Conservation (phyloP, 1,140 invertebrate genomes). For the Aphis craccivora region DNA sequence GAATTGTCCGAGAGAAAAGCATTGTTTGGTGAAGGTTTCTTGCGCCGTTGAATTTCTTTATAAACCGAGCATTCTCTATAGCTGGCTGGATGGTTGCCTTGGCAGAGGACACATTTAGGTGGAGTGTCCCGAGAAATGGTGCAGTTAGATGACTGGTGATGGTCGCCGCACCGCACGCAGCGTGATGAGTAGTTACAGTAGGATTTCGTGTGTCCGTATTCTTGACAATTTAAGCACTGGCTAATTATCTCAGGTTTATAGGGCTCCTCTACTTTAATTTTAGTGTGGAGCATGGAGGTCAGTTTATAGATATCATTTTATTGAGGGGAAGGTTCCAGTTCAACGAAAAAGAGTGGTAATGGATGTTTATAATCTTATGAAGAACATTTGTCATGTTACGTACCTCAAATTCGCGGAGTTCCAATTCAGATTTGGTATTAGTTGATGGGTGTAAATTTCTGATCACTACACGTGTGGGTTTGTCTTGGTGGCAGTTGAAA, state of each 20-base stretch:
- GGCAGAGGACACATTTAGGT: background rate
- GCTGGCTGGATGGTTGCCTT: background rate
- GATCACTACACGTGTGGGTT: background rate
- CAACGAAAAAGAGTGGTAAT: background rate
- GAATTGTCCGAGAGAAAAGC: background rate
- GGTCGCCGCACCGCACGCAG: background rate
- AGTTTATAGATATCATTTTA: background rate
- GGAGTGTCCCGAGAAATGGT: background rate
- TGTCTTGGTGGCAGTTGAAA: background rate
- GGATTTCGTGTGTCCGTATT: background rate
- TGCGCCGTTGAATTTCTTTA: background rate
- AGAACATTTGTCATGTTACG: background rate
- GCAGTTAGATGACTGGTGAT: background rate
- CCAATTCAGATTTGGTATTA: background rate
- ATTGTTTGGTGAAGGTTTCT: background rate
- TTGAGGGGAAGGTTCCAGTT: background rate
- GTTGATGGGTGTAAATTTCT: background rate
- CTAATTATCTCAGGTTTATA: background rate
- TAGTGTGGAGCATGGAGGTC: background rate
- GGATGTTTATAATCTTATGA: background rate
- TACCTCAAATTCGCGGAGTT: background rate
- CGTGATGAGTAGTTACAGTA: background rate
- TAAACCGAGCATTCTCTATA: background rate
- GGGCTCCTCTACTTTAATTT: background rate
- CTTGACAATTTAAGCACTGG: background rate